Evolutionary conservation across 2,888 invertebrate genomes (phyloP).

Genomic region (Thymelicus sylvestris): DNA sequence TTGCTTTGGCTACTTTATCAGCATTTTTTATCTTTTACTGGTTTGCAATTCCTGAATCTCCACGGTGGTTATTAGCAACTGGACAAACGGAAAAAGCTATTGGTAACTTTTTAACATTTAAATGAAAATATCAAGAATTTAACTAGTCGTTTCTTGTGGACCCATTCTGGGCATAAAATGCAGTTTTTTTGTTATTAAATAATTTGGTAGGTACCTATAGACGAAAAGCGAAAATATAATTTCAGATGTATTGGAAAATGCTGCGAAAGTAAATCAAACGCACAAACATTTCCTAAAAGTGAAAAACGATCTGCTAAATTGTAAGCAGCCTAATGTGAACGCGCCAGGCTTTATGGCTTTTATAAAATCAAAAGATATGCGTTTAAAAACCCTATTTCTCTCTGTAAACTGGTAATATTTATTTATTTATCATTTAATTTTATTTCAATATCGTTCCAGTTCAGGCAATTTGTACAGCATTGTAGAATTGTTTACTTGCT

Average conservation of each 20-base stretch:
- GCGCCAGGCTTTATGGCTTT: conserved; percentile 71
- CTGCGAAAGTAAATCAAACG: conserved; percentile 61
- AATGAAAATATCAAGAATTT: background rate
- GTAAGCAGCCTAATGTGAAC: conserved; percentile 44
- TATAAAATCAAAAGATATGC: conserved; percentile 77
- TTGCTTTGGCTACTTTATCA: conserved; percentile 80
- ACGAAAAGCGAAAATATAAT: conserved; percentile 16
- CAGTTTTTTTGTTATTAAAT: too few species aligned
- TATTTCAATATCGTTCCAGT: too few species aligned
- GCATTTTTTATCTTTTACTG: conserved; percentile 75
- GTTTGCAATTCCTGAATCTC: conserved; percentile 85
- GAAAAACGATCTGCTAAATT: conserved; percentile 49
- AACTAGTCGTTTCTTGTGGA: too few species aligned
- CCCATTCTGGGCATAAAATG: too few species aligned
- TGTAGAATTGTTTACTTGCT: too few species aligned
- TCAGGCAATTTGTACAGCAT: too few species aligned
- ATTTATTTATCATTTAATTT: too few species aligned
- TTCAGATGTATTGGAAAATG: conserved; percentile 60
- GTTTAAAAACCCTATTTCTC: conserved; percentile 75
- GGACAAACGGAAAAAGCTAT: conserved; percentile 79
- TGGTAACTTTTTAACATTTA: conserved; percentile 52
- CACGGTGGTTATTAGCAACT: conserved; percentile 85
- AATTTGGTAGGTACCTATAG: background rate
- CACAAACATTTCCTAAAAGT: conserved; percentile 50
- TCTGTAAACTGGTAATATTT: conserved; percentile 82